Evolutionary conservation across 2,797 vertebrate genomes (phyloP), one percentile per base, ranked within the genome.

Genomic region (Coilia nasus): DNA sequence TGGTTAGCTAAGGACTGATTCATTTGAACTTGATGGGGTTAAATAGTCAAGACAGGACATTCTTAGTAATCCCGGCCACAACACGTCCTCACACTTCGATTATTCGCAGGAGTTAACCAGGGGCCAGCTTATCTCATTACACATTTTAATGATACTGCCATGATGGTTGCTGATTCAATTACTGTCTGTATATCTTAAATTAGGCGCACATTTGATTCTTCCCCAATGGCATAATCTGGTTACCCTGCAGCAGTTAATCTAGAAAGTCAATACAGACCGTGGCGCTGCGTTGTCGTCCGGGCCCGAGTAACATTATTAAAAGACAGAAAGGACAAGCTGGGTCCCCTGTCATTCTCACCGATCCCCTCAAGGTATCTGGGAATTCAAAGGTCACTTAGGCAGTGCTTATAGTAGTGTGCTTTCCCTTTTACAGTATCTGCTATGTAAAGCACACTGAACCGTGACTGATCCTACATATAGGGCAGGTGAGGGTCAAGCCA

Each of bases 201-300:
- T 57, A 89, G 82, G 64, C 85, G 71, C 86, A 86, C 81, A 80
- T 87, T 88, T 84, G 23, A 91, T 90, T 91, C 82, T 46, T 81
- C 11, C 44, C 17, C 50, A 85, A 86, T 2, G 25, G 75, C 86
- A 85, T 83, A 85, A 56, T 85, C 57, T 35, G 47, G 84, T 75
- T 31, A 82, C 50, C 0, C 81, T 75, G 64, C 86, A 83, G 31
- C 23, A 54, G 46, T 15, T 85, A 84, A 88, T 85, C 82, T 71
- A 15, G 12, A 86, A 87, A 82, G 89, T 89, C 80, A 83, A 78
- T 85, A 59, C 78, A 31, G 64, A 82, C 28, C 67, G 84, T 81
- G 50, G 84, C 71, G 21, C 6, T 78, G 71, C 71, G 44, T 41
- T 78, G 71, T 44, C 5, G 17, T 31, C 35, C 31, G 2, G 15